Evolutionary conservation across 2,113 vertebrate species (phyloP), one percentile per base, ranked within the genome.

Genomic region (Acanthochromis polyacanthus): DNA sequence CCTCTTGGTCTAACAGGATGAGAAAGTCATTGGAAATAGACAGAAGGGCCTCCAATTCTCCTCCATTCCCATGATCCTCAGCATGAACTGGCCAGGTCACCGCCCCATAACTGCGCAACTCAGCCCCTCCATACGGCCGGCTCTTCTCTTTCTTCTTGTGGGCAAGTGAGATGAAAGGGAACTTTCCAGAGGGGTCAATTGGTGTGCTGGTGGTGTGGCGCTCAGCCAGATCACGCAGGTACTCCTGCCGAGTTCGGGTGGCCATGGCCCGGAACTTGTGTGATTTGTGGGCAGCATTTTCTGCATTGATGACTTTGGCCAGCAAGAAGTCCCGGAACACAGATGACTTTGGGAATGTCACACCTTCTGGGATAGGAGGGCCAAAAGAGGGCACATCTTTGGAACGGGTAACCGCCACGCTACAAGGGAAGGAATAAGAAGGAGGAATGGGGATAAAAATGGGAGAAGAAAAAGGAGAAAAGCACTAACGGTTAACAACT

Each of bases 281-380:
- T 0, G 98, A 99, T 88, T 99, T 99, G 92, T 99, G 98, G 83
- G 98, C 98, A 19, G 98, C 98, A 17, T 98, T 99, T 91, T 99
- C 98, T 1, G 96, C 98, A 9, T 99, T 99, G 88, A 99, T 98
- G 78, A 99, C 95, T 93, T 99, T 99, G 81, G 98, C 97, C 69
- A 99, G 90, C 59, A 99, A 95, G 91, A 99, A 99, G 96, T 99
- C 98, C 96, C 98, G 96, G 92, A 99, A 99, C 58, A 99, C 97
- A 0, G 97, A 96, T 28, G 98, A 99, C 82, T 99, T 99, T 45
- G 98, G 98, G 89, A 99, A 99, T 0, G 96, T 98, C 82, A 98
- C 95, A 2, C 95, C 97, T 90, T 98, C 97, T 5, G 98, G 98
- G 90, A 99, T 99, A 16, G 96, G 96, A 36, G 98, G 98, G 43